These are phyloP conservation scores for Romanogobio albipinnatus DNA, from an alignment of 2,113 vertebrate genomes.

Conservation along the genomic window DNA sequence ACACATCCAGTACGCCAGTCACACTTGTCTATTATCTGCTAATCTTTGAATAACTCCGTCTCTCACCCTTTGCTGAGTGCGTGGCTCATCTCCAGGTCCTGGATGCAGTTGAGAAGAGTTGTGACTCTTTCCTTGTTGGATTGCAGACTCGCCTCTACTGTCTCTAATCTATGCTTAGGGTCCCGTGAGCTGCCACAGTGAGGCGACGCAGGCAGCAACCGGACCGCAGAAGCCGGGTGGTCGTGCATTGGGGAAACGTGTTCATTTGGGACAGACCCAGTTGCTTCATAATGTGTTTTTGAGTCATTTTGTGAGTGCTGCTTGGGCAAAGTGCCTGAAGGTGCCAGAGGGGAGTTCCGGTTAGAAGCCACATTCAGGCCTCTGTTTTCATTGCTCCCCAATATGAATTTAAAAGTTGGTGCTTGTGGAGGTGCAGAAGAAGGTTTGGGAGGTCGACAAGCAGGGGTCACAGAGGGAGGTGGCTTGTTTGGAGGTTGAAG, in stretches of 20 bases:
- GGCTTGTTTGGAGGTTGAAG: conserved; percentile 25
- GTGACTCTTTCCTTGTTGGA: conserved; percentile 76
- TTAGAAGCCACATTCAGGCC: conserved; percentile 6
- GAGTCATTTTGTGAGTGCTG: conserved; percentile 2
- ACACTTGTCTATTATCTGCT: conserved; percentile 52
- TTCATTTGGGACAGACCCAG: conserved; percentile 31
- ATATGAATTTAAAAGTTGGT: conserved; percentile 45
- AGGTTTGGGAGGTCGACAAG: conserved; percentile 26
- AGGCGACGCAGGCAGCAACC: conserved; percentile 65
- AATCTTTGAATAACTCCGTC: conserved; percentile 27
- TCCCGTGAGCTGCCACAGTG: conserved; percentile 64
- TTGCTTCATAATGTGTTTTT: background rate
- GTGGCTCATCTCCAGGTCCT: conserved; percentile 75
- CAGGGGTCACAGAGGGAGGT: background rate
- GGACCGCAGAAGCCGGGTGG: conserved; percentile 64
- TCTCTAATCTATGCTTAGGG: conserved; percentile 69
- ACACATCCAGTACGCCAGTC: conserved; percentile 15
- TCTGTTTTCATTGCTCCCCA: conserved; percentile 30
- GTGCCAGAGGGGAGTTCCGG: background rate
- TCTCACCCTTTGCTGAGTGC: conserved; percentile 70
- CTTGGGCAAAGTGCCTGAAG: background rate
- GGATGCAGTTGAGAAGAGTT: conserved; percentile 77
- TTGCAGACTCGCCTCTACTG: conserved; percentile 74
- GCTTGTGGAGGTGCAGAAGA: conserved; percentile 22
- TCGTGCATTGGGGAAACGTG: conserved; percentile 59